Evolutionary conservation across 2,113 vertebrate genomes (phyloP).

Genomic region (Paradoxurus hermaphroditus): DNA sequence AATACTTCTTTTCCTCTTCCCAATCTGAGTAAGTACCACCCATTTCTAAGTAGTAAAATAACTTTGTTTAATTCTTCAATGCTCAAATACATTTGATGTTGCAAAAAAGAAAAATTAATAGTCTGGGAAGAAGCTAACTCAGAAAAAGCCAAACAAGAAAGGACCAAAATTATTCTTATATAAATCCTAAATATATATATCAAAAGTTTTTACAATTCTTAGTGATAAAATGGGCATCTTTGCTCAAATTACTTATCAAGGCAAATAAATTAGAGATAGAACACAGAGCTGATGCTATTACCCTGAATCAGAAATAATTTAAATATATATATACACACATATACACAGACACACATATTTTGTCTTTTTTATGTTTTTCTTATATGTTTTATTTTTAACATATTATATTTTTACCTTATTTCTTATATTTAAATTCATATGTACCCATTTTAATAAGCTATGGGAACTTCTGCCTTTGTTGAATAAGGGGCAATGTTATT

Average conservation of each 20-base stretch:
- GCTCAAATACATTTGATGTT: not conserved
- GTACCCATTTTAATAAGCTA: not conserved
- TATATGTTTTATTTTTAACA: not conserved
- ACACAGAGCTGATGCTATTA: not conserved
- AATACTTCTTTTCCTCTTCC: not conserved
- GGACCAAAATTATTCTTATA: not conserved
- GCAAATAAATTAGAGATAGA: not conserved
- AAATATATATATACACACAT: not conserved
- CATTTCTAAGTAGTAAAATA: conserved; percentile 9
- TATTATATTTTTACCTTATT: not conserved
- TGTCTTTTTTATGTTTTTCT: not conserved
- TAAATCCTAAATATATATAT: not conserved
- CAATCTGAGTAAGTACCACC: not conserved
- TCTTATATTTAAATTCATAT: not conserved
- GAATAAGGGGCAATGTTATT: not conserved
- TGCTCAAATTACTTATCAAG: not conserved
- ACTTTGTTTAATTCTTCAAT: not conserved
- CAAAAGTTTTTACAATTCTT: not conserved
- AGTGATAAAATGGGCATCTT: not conserved
- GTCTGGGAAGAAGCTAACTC: not conserved
- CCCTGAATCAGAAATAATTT: conserved; percentile 15
- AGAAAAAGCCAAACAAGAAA: not conserved
- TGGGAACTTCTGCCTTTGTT: not conserved
- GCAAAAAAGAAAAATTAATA: not conserved
- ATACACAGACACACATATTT: not conserved